Evolutionary conservation across 2,888 invertebrate genomes (phyloP).

Genomic region (Rhorus exstirpatorius): DNA sequence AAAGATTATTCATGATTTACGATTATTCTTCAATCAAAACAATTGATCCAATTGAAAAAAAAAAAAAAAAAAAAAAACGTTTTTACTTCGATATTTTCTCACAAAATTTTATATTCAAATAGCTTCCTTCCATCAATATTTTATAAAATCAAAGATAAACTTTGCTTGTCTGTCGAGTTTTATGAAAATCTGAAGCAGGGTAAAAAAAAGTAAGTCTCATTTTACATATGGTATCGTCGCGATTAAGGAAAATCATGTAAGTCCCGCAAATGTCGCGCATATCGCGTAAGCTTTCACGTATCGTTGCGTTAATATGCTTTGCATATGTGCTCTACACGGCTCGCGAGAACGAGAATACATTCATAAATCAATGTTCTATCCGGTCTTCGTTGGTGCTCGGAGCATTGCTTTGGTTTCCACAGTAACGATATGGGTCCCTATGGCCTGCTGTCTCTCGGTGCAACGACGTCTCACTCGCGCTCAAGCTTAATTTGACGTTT

Average conservation of each 20-base stretch:
- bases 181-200: background rate
- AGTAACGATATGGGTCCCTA: conserved; percentile 39
- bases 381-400: conserved; percentile 71
- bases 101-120: too few relatives aligned
- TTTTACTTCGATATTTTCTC: too few relatives aligned
- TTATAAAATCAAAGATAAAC: too few relatives aligned
- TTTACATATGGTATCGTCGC: conserved; percentile 68
- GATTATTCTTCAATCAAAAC: background rate
- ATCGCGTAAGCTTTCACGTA: conserved; percentile 40
- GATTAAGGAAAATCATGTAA: conserved; percentile 72
- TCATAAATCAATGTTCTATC: conserved; percentile 80
- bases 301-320: conserved; percentile 57
- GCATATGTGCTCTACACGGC: conserved; percentile 28
- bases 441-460: conserved; percentile 29
- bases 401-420: conserved; percentile 47
- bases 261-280: conserved; percentile 44
- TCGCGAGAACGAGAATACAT: conserved; percentile 58
- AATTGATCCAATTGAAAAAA: background rate
- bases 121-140: too few relatives aligned
- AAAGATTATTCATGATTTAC: background rate
- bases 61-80: too few relatives aligned
- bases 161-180: too few relatives aligned
- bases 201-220: background rate
- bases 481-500: conserved; percentile 69
- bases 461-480: conserved; percentile 65